Conservation (phyloP, 35 echinoderm and acorn worm species). For the Holothuria glaberrima region DNA sequence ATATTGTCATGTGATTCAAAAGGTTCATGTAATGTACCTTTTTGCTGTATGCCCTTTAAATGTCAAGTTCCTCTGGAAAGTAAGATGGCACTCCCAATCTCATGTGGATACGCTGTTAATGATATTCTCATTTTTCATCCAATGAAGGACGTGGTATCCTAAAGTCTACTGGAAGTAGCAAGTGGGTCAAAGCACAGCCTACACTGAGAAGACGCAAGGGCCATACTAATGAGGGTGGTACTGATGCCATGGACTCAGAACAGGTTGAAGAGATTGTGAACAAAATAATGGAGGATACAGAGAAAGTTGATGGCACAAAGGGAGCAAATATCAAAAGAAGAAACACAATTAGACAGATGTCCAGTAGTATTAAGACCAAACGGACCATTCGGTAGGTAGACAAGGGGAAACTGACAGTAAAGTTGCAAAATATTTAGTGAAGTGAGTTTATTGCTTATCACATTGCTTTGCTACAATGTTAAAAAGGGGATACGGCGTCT, state of each 20-base stretch:
- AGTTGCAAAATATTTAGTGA: too few relatives aligned
- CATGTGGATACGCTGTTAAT: too few relatives aligned
- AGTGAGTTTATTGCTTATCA: too few relatives aligned
- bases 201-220: not conserved
- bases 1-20: too few relatives aligned
- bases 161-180: constrained; percentile 5
- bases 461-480: too few relatives aligned
- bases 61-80: too few relatives aligned
- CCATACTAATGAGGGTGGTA: too few relatives aligned
- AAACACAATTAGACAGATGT: constrained; percentile 78
- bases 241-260: constrained; percentile 18
- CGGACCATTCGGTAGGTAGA: constrained; percentile 65
- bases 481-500: too few relatives aligned
- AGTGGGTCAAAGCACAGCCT: constrained; percentile 37
- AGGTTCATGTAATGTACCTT: too few relatives aligned
- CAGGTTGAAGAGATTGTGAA: constrained; percentile 78
- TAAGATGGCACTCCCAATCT: too few relatives aligned
- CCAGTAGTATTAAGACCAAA: constrained; percentile 80
- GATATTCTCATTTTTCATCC: too few relatives aligned
- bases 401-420: not conserved
- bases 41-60: too few relatives aligned
- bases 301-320: constrained; percentile 10
- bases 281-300: constrained; percentile 65
- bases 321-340: constrained; percentile 58
- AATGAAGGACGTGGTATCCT: constrained; percentile 21